These are phyloP conservation scores for Diorhabda sublineata DNA, from an alignment of 1,140 invertebrate species.

Conservation along the genomic window DNA sequence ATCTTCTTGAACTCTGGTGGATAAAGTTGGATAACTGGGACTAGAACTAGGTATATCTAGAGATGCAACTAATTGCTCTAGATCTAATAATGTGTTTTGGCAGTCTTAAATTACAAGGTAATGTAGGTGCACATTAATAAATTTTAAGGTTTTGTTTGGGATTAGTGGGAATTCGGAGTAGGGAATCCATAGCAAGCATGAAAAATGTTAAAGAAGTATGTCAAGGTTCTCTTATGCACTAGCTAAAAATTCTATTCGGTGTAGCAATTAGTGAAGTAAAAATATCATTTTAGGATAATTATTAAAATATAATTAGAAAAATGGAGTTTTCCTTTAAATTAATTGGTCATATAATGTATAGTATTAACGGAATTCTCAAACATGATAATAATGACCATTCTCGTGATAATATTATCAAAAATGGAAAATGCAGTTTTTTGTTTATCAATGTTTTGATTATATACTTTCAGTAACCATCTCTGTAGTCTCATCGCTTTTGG, in stretches of 20 bases:
- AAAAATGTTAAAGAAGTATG: slow-evolving; percentile 30
- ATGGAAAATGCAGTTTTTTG: no score
- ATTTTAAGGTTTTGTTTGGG: slow-evolving; percentile 30
- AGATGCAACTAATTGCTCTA: slow-evolving; percentile 43
- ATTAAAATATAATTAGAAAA: slow-evolving; percentile 4
- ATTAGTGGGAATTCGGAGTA: slow-evolving; percentile 28
- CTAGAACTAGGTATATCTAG: slow-evolving; percentile 35
- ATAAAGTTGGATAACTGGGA: slow-evolving; percentile 17
- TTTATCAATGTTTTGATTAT: no score
- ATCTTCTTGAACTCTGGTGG: slow-evolving; percentile 34
- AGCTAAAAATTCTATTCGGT: no score
- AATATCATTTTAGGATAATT: background rate
- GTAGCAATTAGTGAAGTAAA: background rate
- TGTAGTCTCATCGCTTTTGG: no score
- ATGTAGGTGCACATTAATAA: background rate
- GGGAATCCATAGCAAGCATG: slow-evolving; percentile 38
- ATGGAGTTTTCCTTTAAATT: no score
- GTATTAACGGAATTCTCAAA: no score
- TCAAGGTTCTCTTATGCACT: slow-evolving; percentile 13
- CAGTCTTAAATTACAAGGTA: slow-evolving; percentile 28
- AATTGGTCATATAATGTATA: no score
- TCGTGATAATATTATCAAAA: no score
- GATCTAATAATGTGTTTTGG: slow-evolving; percentile 39
- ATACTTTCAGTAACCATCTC: no score
- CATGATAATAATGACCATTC: no score